Evolutionary conservation across 2,797 vertebrate species (phyloP), one percentile per base, ranked within the genome.

Genomic region (Euthynnus affinis): DNA sequence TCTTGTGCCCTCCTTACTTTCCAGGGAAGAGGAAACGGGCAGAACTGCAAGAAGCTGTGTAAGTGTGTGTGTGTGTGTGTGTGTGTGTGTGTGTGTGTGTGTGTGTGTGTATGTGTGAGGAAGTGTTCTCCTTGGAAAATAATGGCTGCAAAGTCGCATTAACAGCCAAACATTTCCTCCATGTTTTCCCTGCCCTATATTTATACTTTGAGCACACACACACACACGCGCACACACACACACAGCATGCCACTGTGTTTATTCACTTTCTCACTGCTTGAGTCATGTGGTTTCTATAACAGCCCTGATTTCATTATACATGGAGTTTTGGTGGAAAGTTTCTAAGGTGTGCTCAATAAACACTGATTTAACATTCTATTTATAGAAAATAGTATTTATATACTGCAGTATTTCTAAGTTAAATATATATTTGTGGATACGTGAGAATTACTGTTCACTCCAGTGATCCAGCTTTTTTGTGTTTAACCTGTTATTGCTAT

Each of bases 81-180:
- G 57, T n/a, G n/a, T n/a, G n/a, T n/a, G n/a, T n/a, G n/a, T 13
- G 32, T 57, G 49, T 48, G 79, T 76, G 57, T 72, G 1, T 63
- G 69, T 78, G 29, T 62, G 34, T 22, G 32, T 58, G 57, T 69
- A 76, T 61, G 74, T 60, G 46, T 63, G 49, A 85, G 87, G 87
- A 91, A 90, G 76, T 79, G 74, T 84, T 88, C 77, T 87, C 79
- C 78, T 87, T 77, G 76, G 91, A 88, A 89, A 91, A 92, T 89
- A 93, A 91, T 89, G 81, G 55, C 78, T 78, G 71, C 71, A 79
- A 84, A 81, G 75, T 82, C n/a, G 9, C 70, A 83, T 85, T 92
- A 83, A 85, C 73, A 53, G 86, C 76, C 84, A 86, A 84, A 90
- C 89, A 90, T 90, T 91, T 91, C 86, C 91, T 90, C 68, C 57